Base-by-base conservation (phyloP, 2,888 invertebrate species). In the Netelia fuscicornis region DNA sequence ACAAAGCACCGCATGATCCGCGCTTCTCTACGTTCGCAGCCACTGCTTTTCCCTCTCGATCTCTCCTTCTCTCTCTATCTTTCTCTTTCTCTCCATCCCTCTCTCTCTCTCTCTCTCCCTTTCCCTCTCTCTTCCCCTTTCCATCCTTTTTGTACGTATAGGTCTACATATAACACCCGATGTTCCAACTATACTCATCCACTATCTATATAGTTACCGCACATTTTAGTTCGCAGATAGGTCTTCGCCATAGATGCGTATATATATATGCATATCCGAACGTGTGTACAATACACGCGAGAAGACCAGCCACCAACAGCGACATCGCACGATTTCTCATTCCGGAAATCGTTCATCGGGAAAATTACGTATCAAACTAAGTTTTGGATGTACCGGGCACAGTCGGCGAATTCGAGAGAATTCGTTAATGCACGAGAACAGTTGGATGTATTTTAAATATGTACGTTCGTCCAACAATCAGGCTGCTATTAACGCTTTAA, bases 291-390 rank as follows among this genome's bases (percentile, higher is more conserved):
- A 58, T 20, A 20, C 20, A 58, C 9, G 17, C 44, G 79, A 23
- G 52, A 25, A 56, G 67, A 65, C 64, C 20, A 54, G 82, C 70
- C 74, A 70, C 74, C 60, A 77, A 78, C 78, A 84, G 54, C 56
- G 52, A 71, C 58, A 79, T 67, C 74, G 72, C 76, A 68, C 81
- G 71, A 76, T 77, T 83, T 86, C 78, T 86, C 81, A 81, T 83
- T 78, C 71, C 75, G 81, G 74, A 79, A 86, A 81, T 83, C 71
- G 81, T 83, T 85, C 86, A 65, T 84, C 80, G 76, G 79, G 85
- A 81, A 83, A 86, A 85, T 85, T 85, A 83, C 83, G 83, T 78
- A 81, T 79, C 78, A 76, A 86, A 84, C 82, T 83, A 71, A 81
- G 78, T 84, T 79, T 77, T 67, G 67, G 23, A 37, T 52, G 23